Conservation (phyloP, 2,888 invertebrate genomes). For the Charanyca ferruginea region DNA sequence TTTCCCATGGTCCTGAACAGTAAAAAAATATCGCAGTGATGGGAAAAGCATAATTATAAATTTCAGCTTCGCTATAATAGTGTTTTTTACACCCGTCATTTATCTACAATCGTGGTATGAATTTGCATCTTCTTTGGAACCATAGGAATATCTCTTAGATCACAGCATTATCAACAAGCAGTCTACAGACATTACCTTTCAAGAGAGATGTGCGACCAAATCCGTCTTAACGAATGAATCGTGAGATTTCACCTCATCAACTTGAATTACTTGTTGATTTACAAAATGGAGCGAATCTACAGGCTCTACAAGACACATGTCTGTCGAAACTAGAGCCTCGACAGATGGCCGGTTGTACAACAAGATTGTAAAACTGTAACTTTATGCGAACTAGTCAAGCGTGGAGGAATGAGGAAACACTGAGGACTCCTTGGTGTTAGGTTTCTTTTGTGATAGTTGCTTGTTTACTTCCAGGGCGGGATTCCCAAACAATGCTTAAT, state of each 20-base stretch:
- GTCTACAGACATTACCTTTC: background rate
- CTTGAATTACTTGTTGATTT: conserved; percentile 5
- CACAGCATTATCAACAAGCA: too few species aligned
- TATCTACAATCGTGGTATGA: background rate
- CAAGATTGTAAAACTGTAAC: conserved; percentile 65
- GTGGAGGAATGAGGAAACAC: conserved; percentile 65
- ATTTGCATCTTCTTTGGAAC: background rate
- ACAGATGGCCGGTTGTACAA: conserved; percentile 71
- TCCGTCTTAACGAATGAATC: background rate
- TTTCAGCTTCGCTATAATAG: background rate
- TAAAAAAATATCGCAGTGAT: too few species aligned
- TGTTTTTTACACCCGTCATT: background rate
- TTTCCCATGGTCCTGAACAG: too few species aligned
- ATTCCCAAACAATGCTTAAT: conserved; percentile 23
- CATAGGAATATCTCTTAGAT: too few species aligned
- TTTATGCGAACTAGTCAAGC: conserved; percentile 58
- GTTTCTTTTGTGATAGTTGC: conserved; percentile 54
- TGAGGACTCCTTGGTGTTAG: conserved; percentile 41
- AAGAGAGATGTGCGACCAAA: conserved; percentile 5
- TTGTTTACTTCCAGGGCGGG: conserved; percentile 52
- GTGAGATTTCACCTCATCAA: conserved; percentile 32
- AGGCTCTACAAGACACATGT: conserved; percentile 61
- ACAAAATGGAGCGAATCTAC: conserved; percentile 48
- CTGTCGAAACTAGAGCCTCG: conserved; percentile 75
- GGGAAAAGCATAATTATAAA: too few species aligned